Evolutionary conservation across 2,888 invertebrate genomes (phyloP).

Genomic region (Andrena camellia): DNA sequence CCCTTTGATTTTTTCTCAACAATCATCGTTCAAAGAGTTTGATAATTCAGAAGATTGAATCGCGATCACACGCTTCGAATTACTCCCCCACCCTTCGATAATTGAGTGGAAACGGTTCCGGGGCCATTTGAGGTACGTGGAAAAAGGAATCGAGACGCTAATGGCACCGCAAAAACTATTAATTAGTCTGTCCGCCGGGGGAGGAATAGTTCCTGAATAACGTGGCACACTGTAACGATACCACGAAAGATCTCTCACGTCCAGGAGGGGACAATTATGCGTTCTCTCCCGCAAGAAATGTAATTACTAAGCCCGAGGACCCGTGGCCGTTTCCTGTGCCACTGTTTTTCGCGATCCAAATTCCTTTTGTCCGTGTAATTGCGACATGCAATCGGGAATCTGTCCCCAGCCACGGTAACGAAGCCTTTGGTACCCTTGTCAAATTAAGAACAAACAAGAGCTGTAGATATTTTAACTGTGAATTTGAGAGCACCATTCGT

Average conservation of each 20-base stretch:
- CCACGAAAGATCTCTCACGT: constrained; percentile 44
- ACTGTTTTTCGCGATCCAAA: constrained; percentile 30
- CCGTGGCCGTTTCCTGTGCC: constrained; percentile 42
- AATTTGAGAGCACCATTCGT: background rate
- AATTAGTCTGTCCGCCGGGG: constrained; percentile 19
- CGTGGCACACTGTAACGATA: constrained; percentile 28
- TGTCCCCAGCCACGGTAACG: constrained; percentile 11
- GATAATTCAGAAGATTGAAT: too few species aligned
- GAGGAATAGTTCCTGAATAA: constrained; percentile 34
- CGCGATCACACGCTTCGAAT: constrained; percentile 1
- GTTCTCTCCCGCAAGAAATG: constrained; percentile 48
- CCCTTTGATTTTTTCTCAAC: too few species aligned
- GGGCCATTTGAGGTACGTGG: constrained; percentile 27
- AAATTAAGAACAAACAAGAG: background rate
- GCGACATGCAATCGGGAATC: constrained; percentile 27
- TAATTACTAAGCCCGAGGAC: constrained; percentile 46
- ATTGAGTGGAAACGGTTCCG: background rate
- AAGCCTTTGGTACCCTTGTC: background rate
- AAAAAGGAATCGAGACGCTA: constrained; percentile 44
- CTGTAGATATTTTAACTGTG: too few species aligned
- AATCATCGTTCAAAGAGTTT: too few species aligned
- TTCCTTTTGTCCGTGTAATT: constrained; percentile 43
- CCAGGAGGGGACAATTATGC: constrained; percentile 40
- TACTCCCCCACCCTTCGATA: constrained; percentile 4
- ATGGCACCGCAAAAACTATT: constrained; percentile 43